Evolutionary conservation across 2,888 invertebrate species (phyloP).

Genomic region (Aradus depressus): DNA sequence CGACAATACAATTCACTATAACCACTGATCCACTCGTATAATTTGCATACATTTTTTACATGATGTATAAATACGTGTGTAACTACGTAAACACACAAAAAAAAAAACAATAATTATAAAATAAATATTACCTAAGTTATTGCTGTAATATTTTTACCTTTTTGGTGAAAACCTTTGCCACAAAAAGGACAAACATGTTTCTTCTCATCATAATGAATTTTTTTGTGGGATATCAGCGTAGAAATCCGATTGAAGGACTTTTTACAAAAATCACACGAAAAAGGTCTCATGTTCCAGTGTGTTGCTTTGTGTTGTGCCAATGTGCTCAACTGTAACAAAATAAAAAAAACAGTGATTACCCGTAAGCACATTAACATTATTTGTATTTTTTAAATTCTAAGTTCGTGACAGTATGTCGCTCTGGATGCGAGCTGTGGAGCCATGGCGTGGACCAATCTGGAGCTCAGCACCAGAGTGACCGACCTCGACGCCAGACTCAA

Average conservation of each 20-base stretch:
- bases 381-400: no score
- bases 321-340: conserved; percentile 53
- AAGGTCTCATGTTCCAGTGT: conserved; percentile 62
- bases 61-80: no score
- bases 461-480: no score
- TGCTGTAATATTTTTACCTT: conserved; percentile 44
- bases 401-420: no score
- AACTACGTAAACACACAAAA: no score
- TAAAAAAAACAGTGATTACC: not conserved
- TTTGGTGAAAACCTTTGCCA: conserved; percentile 68
- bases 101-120: not conserved
- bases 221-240: conserved; percentile 66
- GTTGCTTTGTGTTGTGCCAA: conserved; percentile 66
- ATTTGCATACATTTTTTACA: no score
- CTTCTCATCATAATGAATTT: conserved; percentile 62
- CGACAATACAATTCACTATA: no score
- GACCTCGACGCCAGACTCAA: no score
- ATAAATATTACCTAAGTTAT: not conserved
- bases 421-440: no score
- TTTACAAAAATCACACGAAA: conserved; percentile 60
- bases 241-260: conserved; percentile 70
- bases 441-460: no score
- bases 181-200: conserved; percentile 63
- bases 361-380: no score
- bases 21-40: no score